Evolutionary conservation across 2,113 vertebrate species (phyloP).

Genomic region (Glaucomys volans): DNA sequence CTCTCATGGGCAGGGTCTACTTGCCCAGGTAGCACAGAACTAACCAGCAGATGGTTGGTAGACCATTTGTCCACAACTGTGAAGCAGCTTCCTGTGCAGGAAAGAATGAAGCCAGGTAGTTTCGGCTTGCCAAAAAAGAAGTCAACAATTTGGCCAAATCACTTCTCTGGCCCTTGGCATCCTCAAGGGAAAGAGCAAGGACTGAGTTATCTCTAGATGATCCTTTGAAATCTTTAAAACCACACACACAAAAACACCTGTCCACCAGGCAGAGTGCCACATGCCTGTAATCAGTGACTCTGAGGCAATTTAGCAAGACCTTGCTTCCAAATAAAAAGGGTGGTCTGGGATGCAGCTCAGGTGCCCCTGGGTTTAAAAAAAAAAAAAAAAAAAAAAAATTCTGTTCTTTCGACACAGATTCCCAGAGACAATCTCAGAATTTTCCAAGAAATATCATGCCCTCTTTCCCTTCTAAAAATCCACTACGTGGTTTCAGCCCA

Average conservation of each 20-base stretch:
- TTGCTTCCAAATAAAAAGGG: no score
- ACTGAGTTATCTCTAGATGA: constrained; percentile 22
- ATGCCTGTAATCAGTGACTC: no score
- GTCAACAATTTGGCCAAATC: background rate
- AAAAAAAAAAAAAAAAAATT: background rate
- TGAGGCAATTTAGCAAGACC: no score
- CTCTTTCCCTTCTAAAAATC: constrained; percentile 32
- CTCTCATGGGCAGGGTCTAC: background rate
- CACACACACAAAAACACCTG: background rate
- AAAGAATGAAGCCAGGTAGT: constrained; percentile 25
- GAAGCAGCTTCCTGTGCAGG: background rate
- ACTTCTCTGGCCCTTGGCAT: background rate
- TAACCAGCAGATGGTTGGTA: background rate
- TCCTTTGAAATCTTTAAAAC: constrained; percentile 40
- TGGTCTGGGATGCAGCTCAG: no score
- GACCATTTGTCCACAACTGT: background rate
- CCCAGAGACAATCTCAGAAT: background rate
- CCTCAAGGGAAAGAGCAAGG: background rate
- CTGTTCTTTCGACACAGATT: background rate
- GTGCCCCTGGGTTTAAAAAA: no score
- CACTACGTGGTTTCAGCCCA: background rate
- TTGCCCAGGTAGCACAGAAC: background rate
- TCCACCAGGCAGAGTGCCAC: no score
- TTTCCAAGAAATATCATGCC: background rate
- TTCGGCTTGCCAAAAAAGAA: constrained; percentile 10